phyloP scores from a whole-genome alignment of 1,140 invertebrate species.

The Heliconius hermathena region DNA sequence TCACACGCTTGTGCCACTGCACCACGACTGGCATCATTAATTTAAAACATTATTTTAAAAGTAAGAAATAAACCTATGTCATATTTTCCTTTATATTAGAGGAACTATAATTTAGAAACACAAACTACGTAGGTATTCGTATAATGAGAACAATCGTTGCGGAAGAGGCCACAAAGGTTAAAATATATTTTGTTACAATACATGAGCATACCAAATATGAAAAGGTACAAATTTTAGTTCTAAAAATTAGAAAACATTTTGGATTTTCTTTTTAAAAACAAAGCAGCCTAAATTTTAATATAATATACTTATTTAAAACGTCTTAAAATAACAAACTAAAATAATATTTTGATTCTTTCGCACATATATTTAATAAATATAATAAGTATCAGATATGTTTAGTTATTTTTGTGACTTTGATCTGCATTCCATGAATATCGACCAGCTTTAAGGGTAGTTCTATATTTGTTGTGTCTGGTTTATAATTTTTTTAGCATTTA shows the following conservation, averaged over 20 bases:
- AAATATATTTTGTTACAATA: background rate
- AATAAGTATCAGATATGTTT: background rate
- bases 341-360: background rate
- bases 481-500: background rate
- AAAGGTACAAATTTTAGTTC: background rate
- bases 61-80: background rate
- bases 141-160: background rate
- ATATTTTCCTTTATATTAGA: background rate
- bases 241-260: no score
- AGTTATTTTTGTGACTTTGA: slow-evolving; percentile 14
- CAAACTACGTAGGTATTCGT: background rate
- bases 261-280: background rate
- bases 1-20: no score
- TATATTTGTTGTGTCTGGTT: background rate
- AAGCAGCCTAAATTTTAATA: background rate
- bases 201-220: background rate
- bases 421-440: background rate
- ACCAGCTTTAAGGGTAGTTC: background rate
- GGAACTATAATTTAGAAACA: background rate
- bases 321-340: background rate
- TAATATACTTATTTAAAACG: no score
- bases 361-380: background rate
- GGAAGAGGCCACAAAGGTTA: background rate
- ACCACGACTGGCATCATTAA: no score
- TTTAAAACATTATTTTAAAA: background rate